These are phyloP conservation scores for Acipenser oxyrinchus DNA, from an alignment of 2,797 vertebrate genomes.

Conservation along the genomic window DNA sequence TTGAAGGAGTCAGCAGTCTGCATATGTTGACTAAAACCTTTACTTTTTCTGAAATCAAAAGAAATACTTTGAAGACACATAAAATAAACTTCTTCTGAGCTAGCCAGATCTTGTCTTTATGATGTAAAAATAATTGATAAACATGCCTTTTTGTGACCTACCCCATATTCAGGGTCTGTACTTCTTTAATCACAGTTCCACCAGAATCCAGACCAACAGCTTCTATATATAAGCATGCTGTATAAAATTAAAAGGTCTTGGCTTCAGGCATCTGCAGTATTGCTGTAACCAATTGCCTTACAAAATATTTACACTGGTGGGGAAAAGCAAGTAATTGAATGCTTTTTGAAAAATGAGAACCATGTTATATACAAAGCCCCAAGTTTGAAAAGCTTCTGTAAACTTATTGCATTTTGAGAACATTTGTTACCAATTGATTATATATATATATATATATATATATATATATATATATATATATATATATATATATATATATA, in stretches of 20 bases:
- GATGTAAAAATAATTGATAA: constrained; percentile 65
- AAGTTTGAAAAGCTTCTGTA: constrained; percentile 55
- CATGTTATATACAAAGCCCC: constrained; percentile 48
- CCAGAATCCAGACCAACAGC: constrained; percentile 46
- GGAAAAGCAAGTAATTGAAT: constrained; percentile 65
- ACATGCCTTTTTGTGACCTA: constrained; percentile 57
- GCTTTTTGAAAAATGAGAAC: constrained; percentile 58
- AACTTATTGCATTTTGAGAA: constrained; percentile 47
- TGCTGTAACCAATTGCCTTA: constrained; percentile 59
- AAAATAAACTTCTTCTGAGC: constrained; percentile 57
- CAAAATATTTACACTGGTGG: constrained; percentile 68
- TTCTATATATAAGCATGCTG: constrained; percentile 36
- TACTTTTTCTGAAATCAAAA: constrained; percentile 55
- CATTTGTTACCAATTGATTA: constrained; percentile 36
- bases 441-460: too few species aligned
- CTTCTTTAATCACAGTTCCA: constrained; percentile 50
- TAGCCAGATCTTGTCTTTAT: constrained; percentile 41
- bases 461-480: too few species aligned
- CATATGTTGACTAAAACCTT: constrained; percentile 60
- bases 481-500: too few species aligned
- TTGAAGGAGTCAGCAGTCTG: constrained; percentile 52
- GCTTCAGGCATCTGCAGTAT: constrained; percentile 44
- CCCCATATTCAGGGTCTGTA: constrained; percentile 54
- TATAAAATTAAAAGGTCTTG: constrained; percentile 44
- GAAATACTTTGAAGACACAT: constrained; percentile 58